Conservation (phyloP, 1,140 invertebrate genomes). For the Oryctes rhinoceros region DNA sequence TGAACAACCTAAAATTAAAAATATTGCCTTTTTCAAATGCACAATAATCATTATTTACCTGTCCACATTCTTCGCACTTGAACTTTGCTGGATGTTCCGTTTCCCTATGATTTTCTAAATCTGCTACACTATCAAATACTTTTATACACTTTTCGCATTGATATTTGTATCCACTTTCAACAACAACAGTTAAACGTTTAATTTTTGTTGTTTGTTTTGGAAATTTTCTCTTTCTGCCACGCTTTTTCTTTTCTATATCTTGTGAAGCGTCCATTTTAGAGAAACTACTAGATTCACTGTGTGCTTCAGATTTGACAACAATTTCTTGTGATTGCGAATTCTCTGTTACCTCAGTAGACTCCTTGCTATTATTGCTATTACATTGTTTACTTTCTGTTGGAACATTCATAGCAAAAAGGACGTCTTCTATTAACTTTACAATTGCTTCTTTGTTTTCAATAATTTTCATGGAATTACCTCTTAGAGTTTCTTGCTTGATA, state of each 20-base stretch:
- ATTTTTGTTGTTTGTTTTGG: conserved; percentile 44
- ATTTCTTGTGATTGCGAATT: conserved; percentile 18
- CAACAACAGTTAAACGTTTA: conserved; percentile 42
- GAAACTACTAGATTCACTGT: conserved; percentile 36
- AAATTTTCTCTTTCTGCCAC: conserved; percentile 55
- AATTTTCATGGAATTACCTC: conserved; percentile 40
- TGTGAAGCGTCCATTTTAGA: conserved; percentile 29
- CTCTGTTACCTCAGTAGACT: conserved; percentile 4
- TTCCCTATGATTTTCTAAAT: conserved; percentile 57
- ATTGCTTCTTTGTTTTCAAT: conserved; percentile 47
- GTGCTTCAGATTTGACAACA: conserved; percentile 32
- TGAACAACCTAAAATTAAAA: conserved; percentile 56
- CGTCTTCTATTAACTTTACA: conserved; percentile 57
- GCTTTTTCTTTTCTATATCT: conserved; percentile 51
- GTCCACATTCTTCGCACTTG: conserved; percentile 64
- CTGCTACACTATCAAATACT: conserved; percentile 53
- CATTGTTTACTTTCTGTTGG: conserved; percentile 46
- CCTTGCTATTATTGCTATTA: conserved; percentile 35
- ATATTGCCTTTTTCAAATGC: background rate
- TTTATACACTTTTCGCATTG: conserved; percentile 59
- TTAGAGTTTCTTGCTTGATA: conserved; percentile 10
- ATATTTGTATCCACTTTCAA: conserved; percentile 56
- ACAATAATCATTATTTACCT: conserved; percentile 55
- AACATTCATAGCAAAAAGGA: conserved; percentile 52
- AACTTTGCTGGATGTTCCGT: conserved; percentile 61